Base-by-base conservation (phyloP, 2,888 invertebrate species). In the Drosophila subquinaria region DNA sequence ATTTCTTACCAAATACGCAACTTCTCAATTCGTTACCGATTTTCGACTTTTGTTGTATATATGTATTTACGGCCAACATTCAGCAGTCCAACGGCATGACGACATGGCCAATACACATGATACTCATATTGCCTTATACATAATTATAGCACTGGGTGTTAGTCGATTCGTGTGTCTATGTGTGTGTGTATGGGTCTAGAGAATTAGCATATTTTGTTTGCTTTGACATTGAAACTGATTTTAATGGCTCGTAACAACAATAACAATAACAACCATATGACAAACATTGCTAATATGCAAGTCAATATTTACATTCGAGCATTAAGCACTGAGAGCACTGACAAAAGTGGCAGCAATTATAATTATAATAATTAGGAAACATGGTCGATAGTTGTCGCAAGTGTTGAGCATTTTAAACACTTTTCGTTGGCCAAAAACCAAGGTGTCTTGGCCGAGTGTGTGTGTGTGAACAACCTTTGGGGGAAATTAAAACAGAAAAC, bases 161-260 rank as follows among this genome's bases (percentile, higher is more conserved):
- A 40, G 43, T 11, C 23, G 30, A 15, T 20, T 6, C 9, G 15
- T 43, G 42, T 33, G 20, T 62, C 60, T 42, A 52, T 47, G 60
- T 52, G 47, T 40, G 57, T 61, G 27, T 68, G 57, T 64, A 40
- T 56, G 36, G 50, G 38, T 50, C 40, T 30, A 38, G 67, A 36
- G 73, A 87, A 88, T 87, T 87, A 83, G 83, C 87, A 87, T 87
- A 87, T 83, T 81, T 86, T 72, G 73, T 74, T 70, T 69, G 86
- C 75, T 56, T 67, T 89, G 88, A 89, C 88, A 89, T 89, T 89
- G 88, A 89, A 89, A 89, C 64, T 60, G 71, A 81, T 82, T 85
- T 88, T 85, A 81, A 88, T 85, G 81, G 81, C 70, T 71, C 86
- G 73, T 74, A 81, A 74, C 79, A 72, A 75, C 48, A 76, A 80